These are phyloP conservation scores for Ammodytes marinus DNA, from an alignment of 2,113 vertebrate genomes.

Conservation along the genomic window DNA sequence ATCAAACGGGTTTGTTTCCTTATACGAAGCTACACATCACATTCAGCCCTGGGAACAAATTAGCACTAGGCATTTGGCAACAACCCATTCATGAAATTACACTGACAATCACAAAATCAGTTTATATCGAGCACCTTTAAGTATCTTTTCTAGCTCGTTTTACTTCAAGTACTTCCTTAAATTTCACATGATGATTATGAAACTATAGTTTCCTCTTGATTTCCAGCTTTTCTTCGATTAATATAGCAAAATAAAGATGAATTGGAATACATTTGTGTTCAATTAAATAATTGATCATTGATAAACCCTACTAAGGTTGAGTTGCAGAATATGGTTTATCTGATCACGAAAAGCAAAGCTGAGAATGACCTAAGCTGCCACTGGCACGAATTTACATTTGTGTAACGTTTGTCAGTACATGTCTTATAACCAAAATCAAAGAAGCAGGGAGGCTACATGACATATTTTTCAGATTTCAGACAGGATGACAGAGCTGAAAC, in stretches of 20 bases:
- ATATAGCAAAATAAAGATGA: neutral
- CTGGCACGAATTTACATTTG: neutral
- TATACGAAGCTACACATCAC: slow-evolving; percentile 20
- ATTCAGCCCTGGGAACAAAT: slow-evolving; percentile 29
- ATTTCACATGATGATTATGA: neutral
- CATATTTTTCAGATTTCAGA: neutral
- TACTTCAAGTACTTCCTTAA: neutral
- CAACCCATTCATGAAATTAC: neutral
- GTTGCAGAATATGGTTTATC: neutral
- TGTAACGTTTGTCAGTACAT: slow-evolving; percentile 1
- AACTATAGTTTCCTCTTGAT: neutral
- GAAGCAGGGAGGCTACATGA: neutral
- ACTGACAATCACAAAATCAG: slow-evolving; percentile 4
- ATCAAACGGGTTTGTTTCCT: slow-evolving; percentile 62
- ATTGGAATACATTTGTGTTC: neutral
- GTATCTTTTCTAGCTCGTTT: neutral
- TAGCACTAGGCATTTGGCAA: neutral
- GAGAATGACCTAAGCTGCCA: neutral
- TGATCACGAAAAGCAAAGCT: neutral
- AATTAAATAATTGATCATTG: neutral
- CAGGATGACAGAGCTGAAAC: slow-evolving; percentile 3
- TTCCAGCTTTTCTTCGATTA: neutral
- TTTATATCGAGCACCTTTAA: neutral
- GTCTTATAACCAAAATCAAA: slow-evolving; percentile 11
- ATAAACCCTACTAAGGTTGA: neutral